These are phyloP conservation scores for Delphinus delphis DNA, from an alignment of 2,113 vertebrate genomes.

Conservation along the genomic window DNA sequence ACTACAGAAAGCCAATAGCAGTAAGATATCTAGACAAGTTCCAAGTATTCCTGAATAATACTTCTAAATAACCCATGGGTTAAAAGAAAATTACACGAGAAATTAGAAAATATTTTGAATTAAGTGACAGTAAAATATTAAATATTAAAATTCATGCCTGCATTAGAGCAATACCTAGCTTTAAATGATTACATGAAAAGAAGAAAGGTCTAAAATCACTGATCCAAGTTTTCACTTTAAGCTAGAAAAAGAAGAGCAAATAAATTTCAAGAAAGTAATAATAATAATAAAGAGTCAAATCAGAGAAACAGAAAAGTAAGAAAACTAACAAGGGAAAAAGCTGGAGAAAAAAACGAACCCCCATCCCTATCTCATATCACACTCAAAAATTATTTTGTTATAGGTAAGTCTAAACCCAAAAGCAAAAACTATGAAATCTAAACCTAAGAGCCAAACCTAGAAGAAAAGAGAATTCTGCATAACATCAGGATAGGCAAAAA, in stretches of 20 bases:
- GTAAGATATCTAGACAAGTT: neutral
- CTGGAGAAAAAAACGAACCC: neutral
- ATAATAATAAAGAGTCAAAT: neutral
- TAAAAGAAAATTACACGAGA: neutral
- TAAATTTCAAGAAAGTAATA: neutral
- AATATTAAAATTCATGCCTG: neutral
- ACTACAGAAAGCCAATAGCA: neutral
- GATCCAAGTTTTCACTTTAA: neutral
- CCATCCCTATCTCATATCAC: neutral
- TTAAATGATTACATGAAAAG: neutral
- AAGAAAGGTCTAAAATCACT: neutral
- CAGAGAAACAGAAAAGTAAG: neutral
- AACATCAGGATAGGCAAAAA: neutral
- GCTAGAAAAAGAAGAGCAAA: neutral
- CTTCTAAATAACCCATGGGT: neutral
- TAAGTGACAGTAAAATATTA: neutral
- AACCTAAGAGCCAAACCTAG: neutral
- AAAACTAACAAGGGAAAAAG: neutral
- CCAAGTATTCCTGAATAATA: neutral
- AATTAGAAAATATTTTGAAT: slow-evolving; percentile 21
- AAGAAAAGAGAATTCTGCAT: neutral
- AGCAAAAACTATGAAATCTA: neutral
- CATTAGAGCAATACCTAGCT: neutral
- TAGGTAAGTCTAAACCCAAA: neutral
- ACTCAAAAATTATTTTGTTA: neutral